Base-by-base conservation (phyloP, 2,797 vertebrate genomes). In the Salmo trutta region DNA sequence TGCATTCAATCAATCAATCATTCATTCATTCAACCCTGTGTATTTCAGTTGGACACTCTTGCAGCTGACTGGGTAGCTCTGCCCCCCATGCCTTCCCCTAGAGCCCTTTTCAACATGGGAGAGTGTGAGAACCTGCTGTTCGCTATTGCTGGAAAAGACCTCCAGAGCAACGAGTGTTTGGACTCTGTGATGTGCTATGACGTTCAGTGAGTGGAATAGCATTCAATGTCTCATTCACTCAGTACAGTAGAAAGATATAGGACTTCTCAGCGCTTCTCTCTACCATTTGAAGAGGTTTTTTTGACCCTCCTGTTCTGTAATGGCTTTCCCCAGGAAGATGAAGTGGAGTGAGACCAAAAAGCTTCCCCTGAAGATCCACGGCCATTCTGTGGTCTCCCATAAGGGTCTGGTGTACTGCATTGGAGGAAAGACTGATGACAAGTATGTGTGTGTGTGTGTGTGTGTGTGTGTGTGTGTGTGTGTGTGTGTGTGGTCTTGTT, bases 401-500 rank as follows among this genome's bases (percentile, higher is more conserved):
- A 96, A 96, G 74, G 96, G 95, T 62, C 19, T 96, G 83, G 92
- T 99, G 81, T 99, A 98, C 90, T 95, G 95, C 92, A 94, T 99
- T 15, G 98, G 98, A n/a, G 98, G 98, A 84, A 99, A 99, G 92
- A 98, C 97, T 47, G 97, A 99, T 83, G 98, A 99, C 88, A 98
- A 97, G 98, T 99, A 90, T 96, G 97, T 88, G 87, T 66, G 65
- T 70, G 24, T 65, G 2, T 52, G 66, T 64, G 59, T 73, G 70
- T 70, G 64, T 80, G 79, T 73, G 71, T 72, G 56, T 72, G 65
- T 71, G 62, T 75, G 76, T 78, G 74, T 72, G 51, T 69, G 52
- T 70, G 71, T 75, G 68, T 74, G 72, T 21, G 59, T 41, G 21
- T 66, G 78, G 41, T 41, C 41, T 41, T 41, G 41, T 12, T 47